Evolutionary conservation across 2,888 invertebrate species (phyloP).

Genomic region (Scaptomyza flava): DNA sequence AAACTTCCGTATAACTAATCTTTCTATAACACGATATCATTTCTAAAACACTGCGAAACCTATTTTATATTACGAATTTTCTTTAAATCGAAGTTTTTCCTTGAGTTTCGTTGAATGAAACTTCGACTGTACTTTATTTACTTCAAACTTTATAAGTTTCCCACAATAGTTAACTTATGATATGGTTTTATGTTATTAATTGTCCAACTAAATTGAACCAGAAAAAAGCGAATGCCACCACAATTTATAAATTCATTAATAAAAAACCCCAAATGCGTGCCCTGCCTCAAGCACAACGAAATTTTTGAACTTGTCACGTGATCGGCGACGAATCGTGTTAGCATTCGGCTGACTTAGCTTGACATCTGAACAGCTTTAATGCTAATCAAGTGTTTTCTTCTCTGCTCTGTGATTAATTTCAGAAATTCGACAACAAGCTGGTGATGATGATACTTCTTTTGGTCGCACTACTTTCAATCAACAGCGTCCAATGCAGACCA

Average conservation of each 20-base stretch:
- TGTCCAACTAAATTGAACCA: slow-evolving; percentile 46
- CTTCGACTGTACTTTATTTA: not conserved
- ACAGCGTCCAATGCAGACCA: slow-evolving; percentile 38
- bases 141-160: no score
- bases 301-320: slow-evolving; percentile 40
- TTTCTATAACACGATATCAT: no score
- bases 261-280: slow-evolving; percentile 18
- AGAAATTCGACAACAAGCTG: slow-evolving; percentile 45
- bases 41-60: no score
- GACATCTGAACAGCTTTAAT: no score
- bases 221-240: slow-evolving; percentile 37
- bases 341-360: slow-evolving; percentile 18
- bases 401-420: not conserved
- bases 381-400: slow-evolving; percentile 28
- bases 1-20: no score
- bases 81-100: no score
- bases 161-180: not conserved
- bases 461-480: not conserved
- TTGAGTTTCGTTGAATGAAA: no score
- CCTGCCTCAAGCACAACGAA: slow-evolving; percentile 3
- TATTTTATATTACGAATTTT: no score
- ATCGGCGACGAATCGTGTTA: not conserved
- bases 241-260: slow-evolving; percentile 25
- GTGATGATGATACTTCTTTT: slow-evolving; percentile 29
- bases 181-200: slow-evolving; percentile 9